Conservation (phyloP, 1,140 invertebrate species). For the Laodelphax striatellus region DNA sequence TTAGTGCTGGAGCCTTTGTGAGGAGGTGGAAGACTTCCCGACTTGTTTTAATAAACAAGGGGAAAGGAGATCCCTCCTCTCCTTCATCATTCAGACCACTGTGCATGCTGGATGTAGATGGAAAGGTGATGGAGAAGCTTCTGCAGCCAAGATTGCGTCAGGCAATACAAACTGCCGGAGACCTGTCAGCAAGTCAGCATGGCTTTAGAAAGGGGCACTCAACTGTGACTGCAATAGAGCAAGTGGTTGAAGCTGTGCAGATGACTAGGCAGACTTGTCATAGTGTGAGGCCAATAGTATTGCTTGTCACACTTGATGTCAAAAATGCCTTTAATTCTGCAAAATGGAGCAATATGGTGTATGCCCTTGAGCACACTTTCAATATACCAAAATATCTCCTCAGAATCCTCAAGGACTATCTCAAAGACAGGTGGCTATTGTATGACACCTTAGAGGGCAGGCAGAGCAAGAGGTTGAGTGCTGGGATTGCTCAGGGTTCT, state of each 20-base stretch:
- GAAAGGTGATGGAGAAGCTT: slow-evolving; percentile 22
- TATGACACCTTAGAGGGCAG: slow-evolving; percentile 7
- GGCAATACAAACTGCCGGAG: slow-evolving; percentile 6
- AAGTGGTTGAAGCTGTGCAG: slow-evolving; percentile 3
- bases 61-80: neutral
- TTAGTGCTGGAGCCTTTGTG: slow-evolving; percentile 12
- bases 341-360: slow-evolving; percentile 16
- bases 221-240: slow-evolving; percentile 15
- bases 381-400: slow-evolving; percentile 8
- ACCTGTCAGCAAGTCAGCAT: slow-evolving; percentile 13
- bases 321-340: slow-evolving; percentile 24
- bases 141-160: slow-evolving; percentile 7
- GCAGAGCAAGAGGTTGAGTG: too few relatives aligned
- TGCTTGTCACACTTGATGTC: slow-evolving; percentile 21
- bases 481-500: too few relatives aligned
- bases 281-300: neutral
- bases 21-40: slow-evolving; percentile 13
- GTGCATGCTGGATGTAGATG: slow-evolving; percentile 21
- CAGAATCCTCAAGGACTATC: slow-evolving; percentile 16
- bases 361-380: slow-evolving; percentile 10
- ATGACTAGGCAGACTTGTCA: neutral
- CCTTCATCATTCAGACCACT: slow-evolving; percentile 20
- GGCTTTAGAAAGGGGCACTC: slow-evolving; percentile 21
- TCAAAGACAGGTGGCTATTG: slow-evolving; percentile 7
- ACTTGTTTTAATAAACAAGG: slow-evolving; percentile 14